Evolutionary conservation across 1,140 invertebrate genomes (phyloP).

Genomic region (Oedothorax gibbosus): DNA sequence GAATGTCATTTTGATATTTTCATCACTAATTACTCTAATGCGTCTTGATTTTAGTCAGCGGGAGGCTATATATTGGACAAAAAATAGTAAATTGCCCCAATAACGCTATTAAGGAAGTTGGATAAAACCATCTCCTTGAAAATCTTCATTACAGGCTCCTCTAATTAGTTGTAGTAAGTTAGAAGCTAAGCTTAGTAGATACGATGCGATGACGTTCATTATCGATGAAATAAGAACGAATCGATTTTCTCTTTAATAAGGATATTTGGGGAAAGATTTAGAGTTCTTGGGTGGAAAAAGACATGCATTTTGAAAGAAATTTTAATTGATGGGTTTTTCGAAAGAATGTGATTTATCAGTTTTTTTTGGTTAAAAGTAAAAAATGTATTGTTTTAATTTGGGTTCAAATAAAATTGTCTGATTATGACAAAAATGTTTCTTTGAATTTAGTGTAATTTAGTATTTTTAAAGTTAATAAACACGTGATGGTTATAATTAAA

Average conservation of each 20-base stretch:
- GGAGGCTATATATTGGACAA: conserved; percentile 10
- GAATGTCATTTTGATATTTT: conserved; percentile 31
- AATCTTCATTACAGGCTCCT: conserved; percentile 44
- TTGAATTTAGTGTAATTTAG: too few relatives aligned
- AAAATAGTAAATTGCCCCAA: conserved; percentile 36
- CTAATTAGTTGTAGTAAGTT: conserved; percentile 44
- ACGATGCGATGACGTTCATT: conserved; percentile 39
- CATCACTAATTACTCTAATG: conserved; percentile 49
- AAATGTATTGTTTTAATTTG: background rate
- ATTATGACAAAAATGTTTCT: too few relatives aligned
- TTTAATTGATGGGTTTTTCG: background rate
- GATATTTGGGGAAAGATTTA: conserved; percentile 3
- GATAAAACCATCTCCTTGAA: conserved; percentile 17
- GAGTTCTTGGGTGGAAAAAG: background rate
- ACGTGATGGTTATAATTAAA: too few relatives aligned
- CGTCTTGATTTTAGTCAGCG: conserved; percentile 38
- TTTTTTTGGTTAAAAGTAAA: background rate
- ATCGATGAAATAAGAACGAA: conserved; percentile 53
- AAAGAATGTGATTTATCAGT: background rate
- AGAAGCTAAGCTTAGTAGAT: background rate
- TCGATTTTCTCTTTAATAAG: conserved; percentile 52
- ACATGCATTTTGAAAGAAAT: too few relatives aligned
- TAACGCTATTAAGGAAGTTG: conserved; percentile 47
- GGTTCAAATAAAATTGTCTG: too few relatives aligned
- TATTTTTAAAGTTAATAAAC: too few relatives aligned